Evolutionary conservation across 2,888 invertebrate species (phyloP).

Genomic region (Drosophila tripunctata): DNA sequence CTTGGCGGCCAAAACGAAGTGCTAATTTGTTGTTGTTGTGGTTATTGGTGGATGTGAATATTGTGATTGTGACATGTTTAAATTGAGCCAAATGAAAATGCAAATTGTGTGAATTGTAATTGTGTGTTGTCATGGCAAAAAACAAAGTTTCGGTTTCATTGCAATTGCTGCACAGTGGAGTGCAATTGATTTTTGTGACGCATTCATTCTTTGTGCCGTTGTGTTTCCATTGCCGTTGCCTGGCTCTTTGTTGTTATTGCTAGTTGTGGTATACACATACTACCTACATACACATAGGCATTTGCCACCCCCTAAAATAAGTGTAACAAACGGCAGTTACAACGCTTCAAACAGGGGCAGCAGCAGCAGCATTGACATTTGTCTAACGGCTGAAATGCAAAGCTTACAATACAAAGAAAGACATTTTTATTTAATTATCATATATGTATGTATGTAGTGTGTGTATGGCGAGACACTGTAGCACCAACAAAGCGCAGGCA

Average conservation of each 20-base stretch:
- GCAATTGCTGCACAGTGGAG: constrained; percentile 20
- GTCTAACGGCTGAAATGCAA: constrained; percentile 11
- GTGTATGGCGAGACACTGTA: constrained; percentile 16
- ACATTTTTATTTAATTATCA: constrained; percentile 40
- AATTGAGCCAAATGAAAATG: background rate
- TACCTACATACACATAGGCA: too few species aligned
- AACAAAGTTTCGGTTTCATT: background rate
- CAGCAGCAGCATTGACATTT: background rate
- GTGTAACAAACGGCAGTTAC: background rate
- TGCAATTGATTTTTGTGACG: constrained; percentile 57
- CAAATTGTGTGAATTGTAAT: background rate
- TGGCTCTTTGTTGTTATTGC: constrained; percentile 29
- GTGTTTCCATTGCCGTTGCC: too few species aligned
- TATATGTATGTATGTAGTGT: background rate
- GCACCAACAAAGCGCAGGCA: constrained; percentile 34
- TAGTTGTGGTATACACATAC: too few species aligned
- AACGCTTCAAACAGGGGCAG: background rate
- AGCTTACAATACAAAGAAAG: constrained; percentile 17
- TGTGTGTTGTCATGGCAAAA: constrained; percentile 34
- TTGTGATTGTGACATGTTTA: constrained; percentile 1
- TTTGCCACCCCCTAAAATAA: constrained; percentile 44
- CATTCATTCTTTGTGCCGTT: constrained; percentile 40
- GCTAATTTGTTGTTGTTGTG: constrained; percentile 9
- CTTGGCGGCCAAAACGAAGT: constrained; percentile 12
- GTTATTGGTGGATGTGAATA: constrained; percentile 10